A percentile compares a stretch with the other conserved stretches of the same genome.
Evolutionary conservation across 2,888 invertebrate genomes (phyloP).

Genomic region (Amphiduros pacificus): DNA sequence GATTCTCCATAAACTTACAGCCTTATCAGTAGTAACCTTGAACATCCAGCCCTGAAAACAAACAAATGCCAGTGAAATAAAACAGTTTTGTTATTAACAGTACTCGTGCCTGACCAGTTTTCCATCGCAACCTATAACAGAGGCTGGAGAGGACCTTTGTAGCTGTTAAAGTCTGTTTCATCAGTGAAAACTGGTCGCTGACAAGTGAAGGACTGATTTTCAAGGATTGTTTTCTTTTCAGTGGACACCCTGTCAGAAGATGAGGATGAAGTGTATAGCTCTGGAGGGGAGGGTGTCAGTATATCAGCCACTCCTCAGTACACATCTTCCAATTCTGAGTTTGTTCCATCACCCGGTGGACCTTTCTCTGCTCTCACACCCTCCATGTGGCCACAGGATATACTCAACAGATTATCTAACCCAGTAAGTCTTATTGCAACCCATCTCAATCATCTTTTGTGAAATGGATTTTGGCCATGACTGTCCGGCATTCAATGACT

Average conservation of each 20-base stretch:
- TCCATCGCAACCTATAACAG: no score
- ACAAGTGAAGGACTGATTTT: not conserved
- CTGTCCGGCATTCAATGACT: no score
- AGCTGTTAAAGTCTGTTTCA: not conserved
- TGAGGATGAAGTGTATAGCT: conserved; percentile 58
- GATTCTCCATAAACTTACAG: no score
- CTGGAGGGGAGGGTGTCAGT: conserved; percentile 69
- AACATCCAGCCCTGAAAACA: no score
- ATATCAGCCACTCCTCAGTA: conserved; percentile 63
- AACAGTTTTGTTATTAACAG: no score
- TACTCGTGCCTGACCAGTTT: no score
- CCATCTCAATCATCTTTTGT: not conserved
- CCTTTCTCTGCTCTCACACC: conserved; percentile 93
- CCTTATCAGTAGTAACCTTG: no score
- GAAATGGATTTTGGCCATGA: no score
- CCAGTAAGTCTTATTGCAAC: conserved; percentile 33
- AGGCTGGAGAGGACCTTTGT: not conserved
- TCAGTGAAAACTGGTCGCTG: no score
- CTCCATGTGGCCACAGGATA: conserved; percentile 96
- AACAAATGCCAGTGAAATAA: no score
- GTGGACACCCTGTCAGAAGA: conserved; percentile 72
- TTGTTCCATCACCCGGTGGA: conserved; percentile 67
- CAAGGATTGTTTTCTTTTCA: conserved; percentile 38
- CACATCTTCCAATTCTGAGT: conserved; percentile 46
- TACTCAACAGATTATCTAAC: conserved; percentile 71